Evolutionary conservation across 2,888 invertebrate genomes (phyloP), one percentile per base, ranked within the genome.

Genomic region (Thymelicus acteon): DNA sequence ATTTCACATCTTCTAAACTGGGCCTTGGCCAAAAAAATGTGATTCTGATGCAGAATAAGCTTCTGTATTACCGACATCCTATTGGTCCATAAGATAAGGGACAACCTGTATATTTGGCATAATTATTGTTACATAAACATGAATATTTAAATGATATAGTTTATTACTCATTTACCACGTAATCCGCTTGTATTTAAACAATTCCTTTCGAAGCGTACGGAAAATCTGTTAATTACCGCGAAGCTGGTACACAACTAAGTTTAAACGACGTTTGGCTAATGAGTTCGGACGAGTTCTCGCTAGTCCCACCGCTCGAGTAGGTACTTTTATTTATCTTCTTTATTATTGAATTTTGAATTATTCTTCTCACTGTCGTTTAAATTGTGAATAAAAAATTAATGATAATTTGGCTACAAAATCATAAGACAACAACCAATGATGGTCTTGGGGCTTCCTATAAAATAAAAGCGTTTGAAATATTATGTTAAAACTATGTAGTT

Each of bases 241-340:
- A 44, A 72, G 60, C 65, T 52, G 49, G 40, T 70, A 60, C 60
- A 71, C 65, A 72, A 70, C 67, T 67, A 64, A 71, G 67, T 73
- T 67, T 58, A 67, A 64, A 70, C 62, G 70, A 64, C 67, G 70
- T 72, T 71, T 63, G 66, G 47, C 69, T 72, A 72, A 72, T 72
- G 67, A 72, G 70, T 72, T 70, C 67, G 57, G 24, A 63, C 60
- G 58, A 49, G 64, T 64, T 70, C 58, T 57, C 66, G 39, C 62
- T 63, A 61, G 70, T 48, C 64, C 84, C 85, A 82, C 76, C 78
- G 74, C 79, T 81, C 78, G 82, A 83, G 84, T n/a, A n/a, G n/a
- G n/a, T 84, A 81, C 64, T 70, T 65, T 71, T 71, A 52, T 71
- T 60, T 71, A 71, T 70, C 49, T 70, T 64, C 39, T 60, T 74